phyloP scores from a whole-genome alignment of 2,113 vertebrate species.

The Todiramphus saurophagus region DNA sequence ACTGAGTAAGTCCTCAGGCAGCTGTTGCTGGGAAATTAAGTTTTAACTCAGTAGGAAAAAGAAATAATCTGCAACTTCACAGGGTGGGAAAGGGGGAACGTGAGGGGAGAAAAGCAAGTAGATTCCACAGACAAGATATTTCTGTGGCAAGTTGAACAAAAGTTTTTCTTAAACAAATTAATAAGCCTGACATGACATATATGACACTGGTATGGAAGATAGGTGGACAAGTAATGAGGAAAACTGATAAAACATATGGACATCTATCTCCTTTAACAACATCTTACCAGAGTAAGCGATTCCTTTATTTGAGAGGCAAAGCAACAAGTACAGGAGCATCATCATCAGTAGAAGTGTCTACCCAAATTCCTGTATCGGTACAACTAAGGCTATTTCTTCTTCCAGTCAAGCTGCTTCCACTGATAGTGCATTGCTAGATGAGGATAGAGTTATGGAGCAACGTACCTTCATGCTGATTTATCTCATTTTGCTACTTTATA shows the following conservation, averaged over 20 bases:
- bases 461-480: background rate
- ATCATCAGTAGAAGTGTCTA: background rate
- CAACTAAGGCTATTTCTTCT: background rate
- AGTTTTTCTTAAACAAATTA: background rate
- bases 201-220: background rate
- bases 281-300: background rate
- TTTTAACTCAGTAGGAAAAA: background rate
- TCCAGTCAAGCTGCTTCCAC: background rate
- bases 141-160: background rate
- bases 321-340: background rate
- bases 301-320: background rate
- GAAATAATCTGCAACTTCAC: background rate
- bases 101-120: background rate
- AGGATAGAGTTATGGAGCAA: background rate
- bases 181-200: background rate
- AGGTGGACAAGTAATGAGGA: background rate
- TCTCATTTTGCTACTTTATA: background rate
- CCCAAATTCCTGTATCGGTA: fast-evolving
- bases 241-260: background rate
- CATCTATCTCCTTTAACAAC: background rate
- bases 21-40: background rate
- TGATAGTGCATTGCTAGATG: background rate
- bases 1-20: background rate
- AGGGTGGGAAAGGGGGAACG: background rate
- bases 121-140: background rate